These are phyloP conservation scores for Penaeus japonicus DNA, from an alignment of 1,140 invertebrate genomes.

Conservation along the genomic window DNA sequence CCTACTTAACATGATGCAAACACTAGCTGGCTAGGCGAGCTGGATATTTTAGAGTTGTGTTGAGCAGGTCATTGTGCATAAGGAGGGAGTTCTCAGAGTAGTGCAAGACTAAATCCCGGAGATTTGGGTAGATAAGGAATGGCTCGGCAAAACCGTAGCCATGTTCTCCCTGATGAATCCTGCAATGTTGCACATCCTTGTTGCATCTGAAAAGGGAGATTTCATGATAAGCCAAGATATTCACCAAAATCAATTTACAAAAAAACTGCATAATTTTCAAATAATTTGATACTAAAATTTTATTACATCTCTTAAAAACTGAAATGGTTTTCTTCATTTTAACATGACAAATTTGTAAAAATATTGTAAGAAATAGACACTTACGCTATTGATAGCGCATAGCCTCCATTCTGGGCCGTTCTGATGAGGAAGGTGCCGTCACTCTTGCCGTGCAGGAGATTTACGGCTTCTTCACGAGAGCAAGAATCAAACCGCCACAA, in stretches of 20 bases:
- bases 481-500: conserved; percentile 79
- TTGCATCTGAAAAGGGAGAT: conserved; percentile 73
- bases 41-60: conserved; percentile 81
- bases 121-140: conserved; percentile 85
- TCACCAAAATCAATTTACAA: neutral
- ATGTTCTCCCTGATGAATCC: conserved; percentile 84
- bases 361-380: conserved; percentile 59
- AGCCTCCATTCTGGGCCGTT: conserved; percentile 72
- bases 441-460: conserved; percentile 73
- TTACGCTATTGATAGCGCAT: conserved; percentile 88
- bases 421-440: conserved; percentile 94
- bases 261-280: neutral
- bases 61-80: conserved; percentile 91
- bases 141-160: conserved; percentile 95
- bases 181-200: conserved; percentile 88
- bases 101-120: conserved; percentile 88
- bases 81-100: conserved; percentile 92
- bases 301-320: too few species aligned
- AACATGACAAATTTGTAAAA: neutral
- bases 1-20: neutral
- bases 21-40: conserved; percentile 64
- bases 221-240: conserved; percentile 10
- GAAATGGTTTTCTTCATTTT: too few species aligned
- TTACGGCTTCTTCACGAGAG: conserved; percentile 79
- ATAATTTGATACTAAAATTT: too few species aligned